Conservation (phyloP, 2,797 vertebrate genomes). For the Molossus alvarezi region DNA sequence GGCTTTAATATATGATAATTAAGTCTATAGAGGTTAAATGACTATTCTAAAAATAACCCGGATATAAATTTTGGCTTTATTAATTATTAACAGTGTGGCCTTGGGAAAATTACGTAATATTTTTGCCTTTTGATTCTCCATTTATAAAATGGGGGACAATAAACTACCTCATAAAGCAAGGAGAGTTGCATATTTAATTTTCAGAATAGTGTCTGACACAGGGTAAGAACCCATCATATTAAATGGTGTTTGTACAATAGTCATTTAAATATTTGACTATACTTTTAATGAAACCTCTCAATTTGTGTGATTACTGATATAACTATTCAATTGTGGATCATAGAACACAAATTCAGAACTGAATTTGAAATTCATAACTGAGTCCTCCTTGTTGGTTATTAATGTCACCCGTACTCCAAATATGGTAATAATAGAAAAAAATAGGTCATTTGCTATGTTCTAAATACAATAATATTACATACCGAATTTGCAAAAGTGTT, state of each 20-base stretch:
- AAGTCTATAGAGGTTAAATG: constrained; percentile 55
- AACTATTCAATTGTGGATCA: constrained; percentile 41
- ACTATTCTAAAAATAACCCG: constrained; percentile 55
- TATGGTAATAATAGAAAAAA: not conserved
- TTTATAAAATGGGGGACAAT: not conserved
- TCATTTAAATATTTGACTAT: constrained; percentile 29
- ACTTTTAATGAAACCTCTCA: not conserved
- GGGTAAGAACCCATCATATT: not conserved
- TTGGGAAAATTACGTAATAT: not conserved
- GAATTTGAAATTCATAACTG: too few relatives aligned
- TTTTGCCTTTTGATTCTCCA: constrained; percentile 61
- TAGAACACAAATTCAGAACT: constrained; percentile 7
- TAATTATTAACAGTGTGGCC: constrained; percentile 17
- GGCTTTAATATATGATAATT: too few relatives aligned
- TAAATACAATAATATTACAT: not conserved
- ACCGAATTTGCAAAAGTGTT: constrained; percentile 23
- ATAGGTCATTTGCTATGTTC: not conserved
- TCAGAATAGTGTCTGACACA: not conserved
- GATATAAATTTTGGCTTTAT: constrained; percentile 27
- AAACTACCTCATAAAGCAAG: not conserved
- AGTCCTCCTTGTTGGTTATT: constrained; percentile 27
- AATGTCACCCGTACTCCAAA: constrained; percentile 36
- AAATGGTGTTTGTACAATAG: not conserved
- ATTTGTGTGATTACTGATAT: not conserved
- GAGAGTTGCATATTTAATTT: constrained; percentile 28